Evolutionary conservation across 2,113 vertebrate species (phyloP).

Genomic region (Gila orcuttii): DNA sequence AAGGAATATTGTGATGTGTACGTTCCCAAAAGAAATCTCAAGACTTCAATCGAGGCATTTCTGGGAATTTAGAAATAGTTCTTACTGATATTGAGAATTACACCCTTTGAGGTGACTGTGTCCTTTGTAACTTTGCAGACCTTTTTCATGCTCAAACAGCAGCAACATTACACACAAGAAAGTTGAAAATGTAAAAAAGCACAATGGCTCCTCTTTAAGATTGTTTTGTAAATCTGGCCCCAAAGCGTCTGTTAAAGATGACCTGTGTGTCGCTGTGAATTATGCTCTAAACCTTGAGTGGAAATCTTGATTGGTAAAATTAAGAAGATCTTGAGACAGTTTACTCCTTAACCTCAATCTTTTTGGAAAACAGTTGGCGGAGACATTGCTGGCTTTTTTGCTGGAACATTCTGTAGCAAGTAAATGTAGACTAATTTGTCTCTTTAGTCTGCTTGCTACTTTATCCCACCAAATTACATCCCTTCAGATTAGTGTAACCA

Average conservation of each 20-base stretch:
- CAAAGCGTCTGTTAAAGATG: background rate
- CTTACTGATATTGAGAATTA: no score
- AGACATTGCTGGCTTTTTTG: constrained; percentile 34
- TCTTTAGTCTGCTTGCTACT: constrained; percentile 48
- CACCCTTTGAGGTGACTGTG: no score
- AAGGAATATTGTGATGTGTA: no score
- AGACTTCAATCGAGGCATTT: no score
- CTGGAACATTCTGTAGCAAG: constrained; percentile 34
- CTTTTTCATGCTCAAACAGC: no score
- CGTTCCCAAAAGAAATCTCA: no score
- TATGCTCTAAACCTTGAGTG: background rate
- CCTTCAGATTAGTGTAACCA: constrained; percentile 52
- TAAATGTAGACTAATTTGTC: constrained; percentile 54
- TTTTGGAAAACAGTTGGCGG: constrained; percentile 41
- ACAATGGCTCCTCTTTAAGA: background rate
- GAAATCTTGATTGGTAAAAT: constrained; percentile 7
- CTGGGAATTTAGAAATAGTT: no score
- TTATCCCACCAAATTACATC: constrained; percentile 50
- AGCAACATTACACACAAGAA: no score
- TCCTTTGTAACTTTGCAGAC: no score
- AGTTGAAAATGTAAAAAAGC: no score
- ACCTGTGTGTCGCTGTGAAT: background rate
- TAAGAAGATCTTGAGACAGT: constrained; percentile 19
- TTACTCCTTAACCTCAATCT: constrained; percentile 44
- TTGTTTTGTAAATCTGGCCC: background rate